A percentile compares a stretch with the other conserved stretches of the same genome.
Conservation (phyloP, 1,140 invertebrate species). For the Copidosoma floridanum region DNA sequence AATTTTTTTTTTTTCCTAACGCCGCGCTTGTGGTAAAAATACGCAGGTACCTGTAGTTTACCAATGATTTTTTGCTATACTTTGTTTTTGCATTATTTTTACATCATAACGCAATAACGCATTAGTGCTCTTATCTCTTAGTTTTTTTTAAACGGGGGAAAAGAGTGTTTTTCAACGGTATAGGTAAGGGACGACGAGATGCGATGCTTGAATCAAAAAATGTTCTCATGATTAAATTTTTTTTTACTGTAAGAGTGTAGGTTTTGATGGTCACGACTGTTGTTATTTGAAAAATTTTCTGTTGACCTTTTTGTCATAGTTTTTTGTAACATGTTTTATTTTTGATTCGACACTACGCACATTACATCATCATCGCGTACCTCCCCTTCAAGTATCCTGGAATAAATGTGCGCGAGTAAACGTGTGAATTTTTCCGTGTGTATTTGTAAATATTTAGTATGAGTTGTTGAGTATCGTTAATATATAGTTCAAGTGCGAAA, state of each 20-base stretch:
- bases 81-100: not conserved
- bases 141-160: no score
- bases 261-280: no score
- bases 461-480: conserved; percentile 1
- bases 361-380: not conserved
- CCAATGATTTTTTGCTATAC: not conserved
- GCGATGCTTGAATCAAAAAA: no score
- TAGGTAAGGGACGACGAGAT: no score
- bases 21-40: no score
- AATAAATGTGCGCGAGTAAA: not conserved
- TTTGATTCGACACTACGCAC: not conserved
- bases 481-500: conserved; percentile 21
- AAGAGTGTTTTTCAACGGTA: no score
- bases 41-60: not conserved
- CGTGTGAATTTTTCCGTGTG: not conserved
- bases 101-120: no score
- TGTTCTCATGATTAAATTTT: no score
- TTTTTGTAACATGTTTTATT: conserved; percentile 12
- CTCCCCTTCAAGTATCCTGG: not conserved
- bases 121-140: not conserved
- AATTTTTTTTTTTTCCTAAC: no score
- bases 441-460: not conserved
- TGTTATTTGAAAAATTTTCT: not conserved
- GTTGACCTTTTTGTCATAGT: not conserved
- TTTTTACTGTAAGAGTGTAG: no score